Conservation (phyloP, 2,113 vertebrate species). For the Cettia cetti region DNA sequence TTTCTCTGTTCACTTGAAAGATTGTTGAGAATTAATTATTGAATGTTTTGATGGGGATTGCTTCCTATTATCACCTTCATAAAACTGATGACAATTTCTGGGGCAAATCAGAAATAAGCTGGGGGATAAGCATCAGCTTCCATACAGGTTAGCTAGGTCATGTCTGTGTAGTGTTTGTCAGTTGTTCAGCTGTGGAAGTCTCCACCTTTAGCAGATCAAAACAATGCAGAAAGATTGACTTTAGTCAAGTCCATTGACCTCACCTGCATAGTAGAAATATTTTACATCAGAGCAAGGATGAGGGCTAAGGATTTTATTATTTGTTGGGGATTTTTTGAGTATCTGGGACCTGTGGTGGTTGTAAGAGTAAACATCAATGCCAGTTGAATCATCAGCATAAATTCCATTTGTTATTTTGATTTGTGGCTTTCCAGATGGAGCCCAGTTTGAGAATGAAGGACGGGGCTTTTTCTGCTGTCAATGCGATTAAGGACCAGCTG, state of each 20-base stretch:
- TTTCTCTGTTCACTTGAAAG: not conserved
- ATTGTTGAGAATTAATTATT: not conserved
- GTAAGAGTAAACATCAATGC: not conserved
- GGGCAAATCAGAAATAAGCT: not conserved
- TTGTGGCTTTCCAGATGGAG: not conserved
- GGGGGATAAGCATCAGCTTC: not conserved
- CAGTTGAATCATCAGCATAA: not conserved
- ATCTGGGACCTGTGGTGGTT: not conserved
- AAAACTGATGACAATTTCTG: not conserved
- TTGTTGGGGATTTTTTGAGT: not conserved
- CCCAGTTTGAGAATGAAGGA: not conserved
- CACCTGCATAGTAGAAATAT: not conserved
- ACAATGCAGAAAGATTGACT: not conserved
- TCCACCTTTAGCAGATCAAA: not conserved
- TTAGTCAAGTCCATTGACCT: not conserved
- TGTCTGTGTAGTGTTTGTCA: not conserved
- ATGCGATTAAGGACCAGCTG: not conserved
- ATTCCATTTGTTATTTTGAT: not conserved
- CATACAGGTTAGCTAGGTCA: not conserved
- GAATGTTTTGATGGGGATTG: not conserved
- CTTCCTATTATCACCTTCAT: not conserved
- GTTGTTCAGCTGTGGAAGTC: not conserved
- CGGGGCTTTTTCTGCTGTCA: not conserved
- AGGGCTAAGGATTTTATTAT: not conserved
- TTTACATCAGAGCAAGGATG: not conserved